Conservation (phyloP, 2,113 vertebrate genomes). For the Tyrannus savana region DNA sequence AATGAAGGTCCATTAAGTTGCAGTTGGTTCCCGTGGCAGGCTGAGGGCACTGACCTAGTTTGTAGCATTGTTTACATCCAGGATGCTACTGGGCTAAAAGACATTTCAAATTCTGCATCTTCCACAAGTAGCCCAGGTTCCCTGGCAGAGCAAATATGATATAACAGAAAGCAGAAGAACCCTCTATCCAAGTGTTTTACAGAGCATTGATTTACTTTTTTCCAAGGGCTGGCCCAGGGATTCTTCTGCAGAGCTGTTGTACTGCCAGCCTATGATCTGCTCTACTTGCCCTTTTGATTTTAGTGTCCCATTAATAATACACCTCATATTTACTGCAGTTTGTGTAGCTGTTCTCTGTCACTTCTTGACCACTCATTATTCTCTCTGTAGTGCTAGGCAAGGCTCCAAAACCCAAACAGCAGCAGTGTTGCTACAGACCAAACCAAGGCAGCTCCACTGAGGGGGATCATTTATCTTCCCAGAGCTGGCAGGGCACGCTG, state of each 20-base stretch:
- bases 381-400: neutral
- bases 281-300: neutral
- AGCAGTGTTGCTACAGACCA: neutral
- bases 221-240: neutral
- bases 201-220: neutral
- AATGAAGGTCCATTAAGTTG: neutral
- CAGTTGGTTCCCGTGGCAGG: neutral
- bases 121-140: neutral
- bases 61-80: neutral
- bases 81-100: neutral
- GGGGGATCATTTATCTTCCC: neutral
- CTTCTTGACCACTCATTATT: conserved; percentile 10
- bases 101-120: neutral
- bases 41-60: neutral
- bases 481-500: accelerated
- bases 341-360: neutral
- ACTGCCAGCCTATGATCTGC: neutral
- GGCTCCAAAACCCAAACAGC: conserved; percentile 13
- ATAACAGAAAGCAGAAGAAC: neutral
- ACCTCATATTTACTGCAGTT: conserved; percentile 24
- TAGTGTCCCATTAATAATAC: conserved; percentile 43
- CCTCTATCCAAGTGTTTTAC: neutral
- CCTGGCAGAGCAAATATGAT: neutral
- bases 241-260: neutral
- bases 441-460: neutral